Percentiles rank a stretch among this genome's conserved stretches.
These are phyloP conservation scores for Eurystomus gularis DNA, from an alignment of 2,113 vertebrate genomes.

Conservation along the genomic window DNA sequence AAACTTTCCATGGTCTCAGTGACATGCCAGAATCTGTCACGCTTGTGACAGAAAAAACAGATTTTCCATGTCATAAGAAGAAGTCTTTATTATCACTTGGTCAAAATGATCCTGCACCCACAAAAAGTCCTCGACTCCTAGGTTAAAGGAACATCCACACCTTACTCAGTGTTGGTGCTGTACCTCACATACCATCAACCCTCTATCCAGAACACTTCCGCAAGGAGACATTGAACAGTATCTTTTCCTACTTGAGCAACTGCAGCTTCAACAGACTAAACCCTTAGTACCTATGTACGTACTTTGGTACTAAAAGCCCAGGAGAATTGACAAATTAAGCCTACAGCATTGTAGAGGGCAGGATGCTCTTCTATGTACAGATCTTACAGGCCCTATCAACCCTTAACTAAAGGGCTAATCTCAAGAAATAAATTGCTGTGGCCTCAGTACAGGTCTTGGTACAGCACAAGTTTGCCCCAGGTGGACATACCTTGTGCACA, in stretches of 20 bases:
- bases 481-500: neutral
- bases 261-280: neutral
- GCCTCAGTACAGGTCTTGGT: neutral
- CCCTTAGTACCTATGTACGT: neutral
- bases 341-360: neutral
- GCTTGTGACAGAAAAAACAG: neutral
- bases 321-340: neutral
- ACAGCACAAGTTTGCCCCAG: fast-evolving
- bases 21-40: neutral
- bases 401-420: neutral
- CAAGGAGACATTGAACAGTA: neutral
- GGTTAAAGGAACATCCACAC: neutral
- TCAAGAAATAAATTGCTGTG: neutral
- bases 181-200: neutral
- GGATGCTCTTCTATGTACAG: neutral
- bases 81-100: neutral
- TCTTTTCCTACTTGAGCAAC: neutral
- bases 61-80: neutral
- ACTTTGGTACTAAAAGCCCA: neutral
- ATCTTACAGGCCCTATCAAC: neutral
- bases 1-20: neutral
- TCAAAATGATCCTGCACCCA: neutral
- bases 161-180: neutral
- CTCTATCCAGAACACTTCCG: neutral
- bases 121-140: neutral